Conservation (phyloP, 2,888 invertebrate genomes). For the Drosophila neonasuta region DNA sequence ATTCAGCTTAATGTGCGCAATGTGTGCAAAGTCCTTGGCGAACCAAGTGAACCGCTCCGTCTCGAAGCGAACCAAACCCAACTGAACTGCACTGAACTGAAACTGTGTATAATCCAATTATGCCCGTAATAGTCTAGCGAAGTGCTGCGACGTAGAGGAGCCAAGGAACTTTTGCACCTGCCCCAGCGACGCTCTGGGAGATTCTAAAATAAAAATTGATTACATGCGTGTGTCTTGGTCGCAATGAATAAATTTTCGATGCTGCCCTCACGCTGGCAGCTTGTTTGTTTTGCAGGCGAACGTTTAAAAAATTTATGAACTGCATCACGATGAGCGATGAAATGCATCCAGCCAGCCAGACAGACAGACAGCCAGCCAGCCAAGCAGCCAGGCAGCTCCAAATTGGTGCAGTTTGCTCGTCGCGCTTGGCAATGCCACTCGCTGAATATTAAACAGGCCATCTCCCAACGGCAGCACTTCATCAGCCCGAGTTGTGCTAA, state of each 20-base stretch:
- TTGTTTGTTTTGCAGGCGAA: conserved; percentile 64
- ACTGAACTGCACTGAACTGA: conserved; percentile 20
- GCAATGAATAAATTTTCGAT: conserved; percentile 55
- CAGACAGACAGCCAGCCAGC: conserved; percentile 1
- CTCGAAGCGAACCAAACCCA: background rate
- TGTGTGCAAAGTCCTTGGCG: conserved; percentile 36
- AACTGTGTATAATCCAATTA: conserved; percentile 66
- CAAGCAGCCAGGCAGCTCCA: conserved; percentile 39
- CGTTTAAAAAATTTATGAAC: conserved; percentile 73
- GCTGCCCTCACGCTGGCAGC: conserved; percentile 25
- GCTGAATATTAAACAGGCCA: conserved; percentile 70
- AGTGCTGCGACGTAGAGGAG: background rate
- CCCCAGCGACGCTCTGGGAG: conserved; percentile 36
- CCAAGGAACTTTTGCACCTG: conserved; percentile 65
- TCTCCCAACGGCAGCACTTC: conserved; percentile 70
- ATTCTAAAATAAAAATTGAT: conserved; percentile 75
- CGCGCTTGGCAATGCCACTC: conserved; percentile 67
- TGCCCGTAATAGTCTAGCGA: conserved; percentile 43
- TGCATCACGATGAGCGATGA: conserved; percentile 63
- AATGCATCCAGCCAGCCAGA: conserved; percentile 39
- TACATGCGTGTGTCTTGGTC: conserved; percentile 65
- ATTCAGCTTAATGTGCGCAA: conserved; percentile 52
- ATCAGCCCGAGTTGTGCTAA: conserved; percentile 68
- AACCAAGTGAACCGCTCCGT: background rate
- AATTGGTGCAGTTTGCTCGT: conserved; percentile 71